Percentiles rank a stretch among this genome's conserved stretches.
Evolutionary conservation across 2,113 vertebrate species (phyloP).

Genomic region (Prionailurus viverrinus): DNA sequence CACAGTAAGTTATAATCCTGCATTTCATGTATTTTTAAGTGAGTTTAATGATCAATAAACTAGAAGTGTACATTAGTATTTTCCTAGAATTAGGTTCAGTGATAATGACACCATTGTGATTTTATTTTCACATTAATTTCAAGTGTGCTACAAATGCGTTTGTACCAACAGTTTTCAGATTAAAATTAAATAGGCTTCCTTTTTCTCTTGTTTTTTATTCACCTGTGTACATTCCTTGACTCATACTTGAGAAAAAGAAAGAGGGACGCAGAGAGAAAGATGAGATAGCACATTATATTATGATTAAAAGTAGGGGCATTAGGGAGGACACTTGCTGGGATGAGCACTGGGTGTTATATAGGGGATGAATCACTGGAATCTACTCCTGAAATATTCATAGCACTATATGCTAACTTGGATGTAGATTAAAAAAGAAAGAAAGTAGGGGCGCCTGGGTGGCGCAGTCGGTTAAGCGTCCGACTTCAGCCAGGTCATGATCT

Average conservation of each 20-base stretch:
- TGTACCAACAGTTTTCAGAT: constrained; percentile 44
- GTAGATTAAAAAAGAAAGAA: no score
- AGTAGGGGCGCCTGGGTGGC: no score
- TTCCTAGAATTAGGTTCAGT: constrained; percentile 44
- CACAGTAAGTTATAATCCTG: constrained; percentile 45
- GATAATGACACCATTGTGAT: constrained; percentile 42
- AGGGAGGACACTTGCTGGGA: no score
- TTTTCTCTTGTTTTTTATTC: constrained; percentile 21
- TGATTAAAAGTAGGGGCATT: neutral
- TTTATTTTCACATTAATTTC: constrained; percentile 69
- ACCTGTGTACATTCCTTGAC: neutral
- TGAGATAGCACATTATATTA: neutral
- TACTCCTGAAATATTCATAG: no score
- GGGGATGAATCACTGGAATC: no score
- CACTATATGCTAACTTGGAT: no score
- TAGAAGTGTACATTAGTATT: constrained; percentile 43
- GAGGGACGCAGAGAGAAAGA: neutral
- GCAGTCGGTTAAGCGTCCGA: no score
- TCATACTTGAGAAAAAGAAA: neutral
- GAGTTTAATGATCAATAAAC: constrained; percentile 24
- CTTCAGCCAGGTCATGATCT: no score
- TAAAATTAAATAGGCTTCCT: constrained; percentile 33
- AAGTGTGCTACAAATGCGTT: constrained; percentile 54
- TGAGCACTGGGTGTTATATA: no score
- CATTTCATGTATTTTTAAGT: constrained; percentile 68